These are phyloP conservation scores for Hylaeus anthracinus DNA, from an alignment of 1,140 invertebrate species.

Conservation along the genomic window DNA sequence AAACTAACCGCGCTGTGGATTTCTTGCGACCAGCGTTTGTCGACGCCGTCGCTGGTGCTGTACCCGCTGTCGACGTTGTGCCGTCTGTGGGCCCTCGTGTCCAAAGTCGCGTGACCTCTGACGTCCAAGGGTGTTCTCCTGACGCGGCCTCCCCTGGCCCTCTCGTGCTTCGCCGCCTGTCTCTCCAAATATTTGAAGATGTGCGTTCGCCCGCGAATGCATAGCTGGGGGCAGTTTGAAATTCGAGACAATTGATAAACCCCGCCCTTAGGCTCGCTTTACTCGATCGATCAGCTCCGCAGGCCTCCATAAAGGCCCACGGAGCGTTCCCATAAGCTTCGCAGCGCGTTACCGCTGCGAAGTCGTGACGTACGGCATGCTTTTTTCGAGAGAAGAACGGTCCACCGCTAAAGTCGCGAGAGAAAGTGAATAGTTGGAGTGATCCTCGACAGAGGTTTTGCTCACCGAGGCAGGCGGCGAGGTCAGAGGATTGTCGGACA, in stretches of 20 bases:
- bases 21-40: slow-evolving; percentile 94
- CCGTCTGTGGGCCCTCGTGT: slow-evolving; percentile 80
- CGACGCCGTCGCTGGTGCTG: slow-evolving; percentile 88
- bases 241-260: background rate
- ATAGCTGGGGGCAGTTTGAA: slow-evolving; percentile 85
- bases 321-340: too few species aligned
- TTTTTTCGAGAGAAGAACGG: too few species aligned
- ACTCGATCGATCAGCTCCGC: too few species aligned
- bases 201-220: slow-evolving; percentile 94
- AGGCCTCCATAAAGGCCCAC: too few species aligned
- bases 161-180: slow-evolving; percentile 88
- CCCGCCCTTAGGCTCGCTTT: too few species aligned
- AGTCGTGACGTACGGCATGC: too few species aligned
- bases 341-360: too few species aligned
- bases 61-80: slow-evolving; percentile 94
- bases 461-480: slow-evolving; percentile 94
- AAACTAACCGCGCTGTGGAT: slow-evolving; percentile 80
- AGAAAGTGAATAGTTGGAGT: background rate
- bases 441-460: background rate
- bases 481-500: slow-evolving; percentile 94
- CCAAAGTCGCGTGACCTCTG: slow-evolving; percentile 81
- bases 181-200: slow-evolving; percentile 97
- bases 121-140: slow-evolving; percentile 76
- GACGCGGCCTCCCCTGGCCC: slow-evolving; percentile 75
- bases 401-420: too few species aligned